Percentiles rank a stretch among this genome's conserved stretches.
These are phyloP conservation scores for Brienomyrus longianalis DNA, from an alignment of 2,113 vertebrate genomes.

Conservation along the genomic window DNA sequence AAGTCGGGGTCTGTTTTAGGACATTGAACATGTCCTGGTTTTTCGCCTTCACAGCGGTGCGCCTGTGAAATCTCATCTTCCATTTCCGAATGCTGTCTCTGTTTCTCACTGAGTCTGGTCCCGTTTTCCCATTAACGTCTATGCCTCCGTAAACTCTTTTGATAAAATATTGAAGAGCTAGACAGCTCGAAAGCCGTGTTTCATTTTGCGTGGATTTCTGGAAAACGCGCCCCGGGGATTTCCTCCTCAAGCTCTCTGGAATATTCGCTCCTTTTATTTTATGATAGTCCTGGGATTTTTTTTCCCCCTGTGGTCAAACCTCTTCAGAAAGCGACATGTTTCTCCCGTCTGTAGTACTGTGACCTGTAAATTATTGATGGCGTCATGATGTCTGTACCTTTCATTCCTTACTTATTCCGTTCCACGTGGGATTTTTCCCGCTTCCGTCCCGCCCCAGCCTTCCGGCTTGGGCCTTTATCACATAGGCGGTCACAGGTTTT, in stretches of 20 bases:
- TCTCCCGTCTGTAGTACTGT: not conserved
- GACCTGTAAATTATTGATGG: not conserved
- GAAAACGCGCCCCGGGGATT: not conserved
- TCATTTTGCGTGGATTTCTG: not conserved
- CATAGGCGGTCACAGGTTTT: not conserved
- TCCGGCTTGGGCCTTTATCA: not conserved
- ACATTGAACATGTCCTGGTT: not conserved
- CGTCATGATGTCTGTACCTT: too few relatives aligned
- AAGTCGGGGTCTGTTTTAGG: not conserved
- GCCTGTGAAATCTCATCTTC: not conserved
- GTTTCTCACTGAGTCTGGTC: not conserved
- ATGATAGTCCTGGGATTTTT: not conserved
- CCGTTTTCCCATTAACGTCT: not conserved
- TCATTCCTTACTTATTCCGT: not conserved
- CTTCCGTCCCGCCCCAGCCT: not conserved
- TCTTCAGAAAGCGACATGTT: not conserved
- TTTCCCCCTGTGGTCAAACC: not conserved
- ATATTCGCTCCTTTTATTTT: not conserved
- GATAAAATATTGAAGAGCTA: constrained; percentile 11
- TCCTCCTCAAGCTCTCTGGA: not conserved
- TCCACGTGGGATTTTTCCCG: not conserved
- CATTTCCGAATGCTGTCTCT: not conserved
- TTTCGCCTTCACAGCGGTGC: not conserved
- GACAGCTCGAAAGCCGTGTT: constrained; percentile 1
- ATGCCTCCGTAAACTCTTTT: constrained; percentile 7